Base-by-base conservation (phyloP, 2,797 vertebrate species). In the Phataginus tetradactyla region DNA sequence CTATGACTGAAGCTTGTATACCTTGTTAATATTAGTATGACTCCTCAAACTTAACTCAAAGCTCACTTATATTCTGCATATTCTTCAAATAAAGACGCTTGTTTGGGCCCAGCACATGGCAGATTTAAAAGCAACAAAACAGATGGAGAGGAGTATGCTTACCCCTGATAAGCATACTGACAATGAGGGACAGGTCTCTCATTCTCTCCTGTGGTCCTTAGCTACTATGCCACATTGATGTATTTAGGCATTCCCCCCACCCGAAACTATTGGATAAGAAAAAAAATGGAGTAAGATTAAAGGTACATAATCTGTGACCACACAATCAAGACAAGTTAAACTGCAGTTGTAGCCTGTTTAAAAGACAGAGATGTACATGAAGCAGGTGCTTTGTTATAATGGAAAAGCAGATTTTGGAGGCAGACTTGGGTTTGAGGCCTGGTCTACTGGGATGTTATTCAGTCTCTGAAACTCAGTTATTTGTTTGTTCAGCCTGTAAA, bases 401-500 rank as follows among this genome's bases (percentile, higher is more conserved):
- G 66, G 81, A 71, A 75, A 95, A 66, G 29, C 59, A 87, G 86
- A 86, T 59, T 69, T 95, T 61, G 63, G 66, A 92, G 32, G 13
- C 32, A 42, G 34, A 37, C 57, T 87, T 75, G 79, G 32, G n/a
- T 57, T 93, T 84, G 69, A 87, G 83, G 29, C 29, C 49, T 32
- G 51, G 27, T 77, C 90, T 87, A 49, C 34, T 78, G 78, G 45
- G 84, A 92, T 92, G 57, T 66, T 94, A 63, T 55, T 77, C 69
- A 87, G 17, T 10, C 34, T 83, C 53, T 55, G 37, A 91, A 53
- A 77, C 61, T 77, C 59, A 37, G 6, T 64, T 77, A 51, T 66
- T 94, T 79, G 63, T 84, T 87, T 93, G 42, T 75, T 91, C 64
- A 68, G 49, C 59, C 71, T 71, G 21, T 94, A 87, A 83, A 63